These are phyloP conservation scores for Myrmecobius fasciatus DNA, from an alignment of 2,113 vertebrate species.

Conservation along the genomic window DNA sequence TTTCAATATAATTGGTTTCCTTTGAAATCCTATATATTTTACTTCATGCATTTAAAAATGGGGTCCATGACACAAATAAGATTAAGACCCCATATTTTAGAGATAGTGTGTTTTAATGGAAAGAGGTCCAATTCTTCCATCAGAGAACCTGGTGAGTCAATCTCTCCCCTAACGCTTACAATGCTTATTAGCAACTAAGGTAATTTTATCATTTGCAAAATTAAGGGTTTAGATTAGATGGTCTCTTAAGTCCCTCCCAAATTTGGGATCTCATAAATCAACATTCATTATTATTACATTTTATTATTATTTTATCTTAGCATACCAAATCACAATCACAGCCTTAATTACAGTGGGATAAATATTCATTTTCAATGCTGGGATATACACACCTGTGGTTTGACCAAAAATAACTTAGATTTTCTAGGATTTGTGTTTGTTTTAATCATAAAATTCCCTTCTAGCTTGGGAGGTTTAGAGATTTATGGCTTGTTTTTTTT, in stretches of 20 bases:
- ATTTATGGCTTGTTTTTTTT: not conserved
- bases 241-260: not conserved
- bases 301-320: not conserved
- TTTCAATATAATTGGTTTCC: not conserved
- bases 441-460: not conserved
- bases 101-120: not conserved
- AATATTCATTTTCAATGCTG: not conserved
- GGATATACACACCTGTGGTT: not conserved
- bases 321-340: not conserved
- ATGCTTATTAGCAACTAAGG: not conserved
- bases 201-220: not conserved
- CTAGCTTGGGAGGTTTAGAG: not conserved
- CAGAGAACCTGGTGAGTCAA: not conserved
- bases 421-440: not conserved
- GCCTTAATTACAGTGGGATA: not conserved
- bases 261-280: not conserved
- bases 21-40: not conserved
- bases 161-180: not conserved
- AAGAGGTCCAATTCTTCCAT: not conserved
- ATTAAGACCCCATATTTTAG: not conserved
- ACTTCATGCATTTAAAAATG: not conserved
- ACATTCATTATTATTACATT: not conserved
- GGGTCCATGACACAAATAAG: not conserved
- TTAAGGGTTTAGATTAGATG: not conserved
- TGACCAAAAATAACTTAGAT: not conserved